These are phyloP conservation scores for Lordiphosa collinella DNA, from an alignment of 1,140 invertebrate species.

Conservation along the genomic window DNA sequence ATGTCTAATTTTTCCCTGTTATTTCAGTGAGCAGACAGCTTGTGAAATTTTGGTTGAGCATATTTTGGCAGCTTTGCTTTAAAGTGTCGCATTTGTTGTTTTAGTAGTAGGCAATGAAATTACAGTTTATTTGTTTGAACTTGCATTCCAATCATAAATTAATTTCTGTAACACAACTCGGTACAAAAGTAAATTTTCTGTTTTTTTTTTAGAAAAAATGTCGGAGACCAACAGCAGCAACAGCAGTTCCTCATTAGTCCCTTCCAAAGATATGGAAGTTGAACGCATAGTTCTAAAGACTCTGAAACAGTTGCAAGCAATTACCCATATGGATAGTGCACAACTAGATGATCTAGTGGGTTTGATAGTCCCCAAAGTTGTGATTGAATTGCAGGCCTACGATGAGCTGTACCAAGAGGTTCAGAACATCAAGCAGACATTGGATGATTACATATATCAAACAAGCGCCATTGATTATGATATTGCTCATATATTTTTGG, in stretches of 20 bases:
- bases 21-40: too few relatives aligned
- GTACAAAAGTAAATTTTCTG: too few relatives aligned
- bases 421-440: neutral
- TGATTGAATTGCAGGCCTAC: neutral
- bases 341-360: conserved; percentile 1
- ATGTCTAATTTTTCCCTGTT: too few relatives aligned
- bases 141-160: too few relatives aligned
- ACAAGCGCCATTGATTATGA: conserved; percentile 2
- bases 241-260: neutral
- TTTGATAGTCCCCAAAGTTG: conserved; percentile 33
- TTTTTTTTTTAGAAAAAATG: too few relatives aligned
- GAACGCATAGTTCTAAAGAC: conserved; percentile 10
- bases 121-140: too few relatives aligned
- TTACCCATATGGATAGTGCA: neutral
- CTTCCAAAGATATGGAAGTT: neutral
- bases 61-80: too few relatives aligned
- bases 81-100: too few relatives aligned
- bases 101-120: too few relatives aligned
- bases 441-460: neutral
- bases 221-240: too few relatives aligned
- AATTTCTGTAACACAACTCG: too few relatives aligned
- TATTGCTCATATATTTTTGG: conserved; percentile 29
- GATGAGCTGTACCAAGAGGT: neutral
- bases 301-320: conserved; percentile 12
- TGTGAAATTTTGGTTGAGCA: too few relatives aligned